Evolutionary conservation across 2,113 vertebrate genomes (phyloP).

Genomic region (Heterotis niloticus): DNA sequence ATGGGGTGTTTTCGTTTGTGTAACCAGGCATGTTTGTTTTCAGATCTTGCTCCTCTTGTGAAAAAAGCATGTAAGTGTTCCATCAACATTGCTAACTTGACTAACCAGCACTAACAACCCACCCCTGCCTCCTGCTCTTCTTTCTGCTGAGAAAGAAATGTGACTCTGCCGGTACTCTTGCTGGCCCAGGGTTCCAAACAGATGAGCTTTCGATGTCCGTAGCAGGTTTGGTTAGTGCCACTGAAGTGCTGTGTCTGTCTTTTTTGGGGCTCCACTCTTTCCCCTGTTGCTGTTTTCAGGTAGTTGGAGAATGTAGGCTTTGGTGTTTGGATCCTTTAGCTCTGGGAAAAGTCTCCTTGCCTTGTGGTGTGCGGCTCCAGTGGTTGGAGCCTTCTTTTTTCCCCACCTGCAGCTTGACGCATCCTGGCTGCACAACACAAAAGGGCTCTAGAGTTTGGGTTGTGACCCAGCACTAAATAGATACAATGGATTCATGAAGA

Average conservation of each 20-base stretch:
- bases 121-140: neutral
- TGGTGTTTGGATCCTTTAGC: too few relatives aligned
- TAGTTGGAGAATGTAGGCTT: neutral
- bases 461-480: too few relatives aligned
- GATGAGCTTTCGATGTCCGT: neutral
- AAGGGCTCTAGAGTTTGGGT: too few relatives aligned
- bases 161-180: too few relatives aligned
- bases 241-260: neutral
- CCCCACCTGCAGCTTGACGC: too few relatives aligned
- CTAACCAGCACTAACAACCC: constrained; percentile 53
- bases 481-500: too few relatives aligned
- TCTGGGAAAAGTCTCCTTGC: too few relatives aligned
- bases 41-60: constrained; percentile 81
- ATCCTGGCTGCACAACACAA: too few relatives aligned
- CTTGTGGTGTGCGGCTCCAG: too few relatives aligned
- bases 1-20: constrained; percentile 44
- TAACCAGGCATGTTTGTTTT: constrained; percentile 78
- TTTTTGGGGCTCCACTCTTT: neutral
- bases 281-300: neutral
- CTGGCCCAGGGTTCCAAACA: too few relatives aligned
- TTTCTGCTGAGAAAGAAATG: constrained; percentile 37
- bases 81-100: constrained; percentile 41
- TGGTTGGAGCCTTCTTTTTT: too few relatives aligned
- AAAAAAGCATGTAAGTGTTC: constrained; percentile 82
- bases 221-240: neutral